A percentile compares a stretch with the other conserved stretches of the same genome.
Evolutionary conservation across 2,113 vertebrate genomes (phyloP).

Genomic region (Erythrolamprus reginae): DNA sequence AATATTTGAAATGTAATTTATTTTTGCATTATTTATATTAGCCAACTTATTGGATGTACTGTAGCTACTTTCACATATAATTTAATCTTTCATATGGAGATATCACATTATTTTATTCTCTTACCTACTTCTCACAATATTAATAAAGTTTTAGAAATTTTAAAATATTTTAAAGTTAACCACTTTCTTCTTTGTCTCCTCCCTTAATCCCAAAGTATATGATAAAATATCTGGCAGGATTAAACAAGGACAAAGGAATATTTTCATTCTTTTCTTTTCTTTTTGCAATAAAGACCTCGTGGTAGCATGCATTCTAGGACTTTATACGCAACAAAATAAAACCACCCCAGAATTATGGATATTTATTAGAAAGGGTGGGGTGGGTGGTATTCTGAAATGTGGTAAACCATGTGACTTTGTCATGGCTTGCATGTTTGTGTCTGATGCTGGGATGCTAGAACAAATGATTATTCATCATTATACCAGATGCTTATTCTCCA

Average conservation of each 20-base stretch:
- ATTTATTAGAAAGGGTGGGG: background rate
- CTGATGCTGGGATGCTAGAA: background rate
- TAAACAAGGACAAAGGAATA: background rate
- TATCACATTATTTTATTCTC: background rate
- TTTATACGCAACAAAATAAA: background rate
- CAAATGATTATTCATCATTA: background rate
- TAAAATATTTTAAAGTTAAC: background rate
- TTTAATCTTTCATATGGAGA: conserved; percentile 37
- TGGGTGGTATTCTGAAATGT: background rate
- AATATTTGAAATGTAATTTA: conserved; percentile 36
- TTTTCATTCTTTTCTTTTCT: too few species aligned
- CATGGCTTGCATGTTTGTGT: background rate
- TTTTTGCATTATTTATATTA: conserved; percentile 38
- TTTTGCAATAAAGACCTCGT: too few species aligned
- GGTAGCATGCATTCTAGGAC: background rate
- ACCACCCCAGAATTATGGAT: background rate
- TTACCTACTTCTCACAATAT: conserved; percentile 11
- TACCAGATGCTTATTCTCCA: background rate
- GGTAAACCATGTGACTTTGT: background rate
- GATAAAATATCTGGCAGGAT: background rate
- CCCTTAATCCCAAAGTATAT: background rate
- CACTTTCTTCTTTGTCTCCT: background rate
- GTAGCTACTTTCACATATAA: conserved; percentile 23
- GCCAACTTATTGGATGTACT: conserved; percentile 38
- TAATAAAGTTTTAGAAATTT: background rate